These are phyloP conservation scores for Phortica variegata DNA, from an alignment of 1,140 invertebrate species.

Conservation along the genomic window DNA sequence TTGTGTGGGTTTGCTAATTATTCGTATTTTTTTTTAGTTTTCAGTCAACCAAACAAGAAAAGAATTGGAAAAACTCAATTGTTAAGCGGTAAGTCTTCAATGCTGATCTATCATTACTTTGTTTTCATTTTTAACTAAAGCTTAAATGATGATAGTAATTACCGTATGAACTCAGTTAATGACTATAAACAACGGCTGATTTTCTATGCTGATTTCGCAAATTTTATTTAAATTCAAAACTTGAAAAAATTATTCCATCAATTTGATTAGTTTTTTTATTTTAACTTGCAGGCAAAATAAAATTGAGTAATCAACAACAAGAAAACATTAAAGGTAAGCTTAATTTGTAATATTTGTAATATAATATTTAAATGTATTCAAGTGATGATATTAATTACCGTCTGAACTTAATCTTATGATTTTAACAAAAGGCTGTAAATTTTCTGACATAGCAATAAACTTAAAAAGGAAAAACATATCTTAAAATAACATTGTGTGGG, in stretches of 20 bases:
- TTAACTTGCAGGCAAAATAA: neutral
- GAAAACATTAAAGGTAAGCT: constrained; percentile 1
- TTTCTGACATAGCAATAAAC: too few species aligned
- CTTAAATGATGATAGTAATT: neutral
- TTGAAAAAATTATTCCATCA: neutral
- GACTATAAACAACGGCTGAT: neutral
- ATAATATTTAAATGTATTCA: constrained; percentile 2
- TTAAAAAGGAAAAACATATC: neutral
- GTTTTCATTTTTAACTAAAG: neutral
- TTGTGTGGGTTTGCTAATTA: too few species aligned
- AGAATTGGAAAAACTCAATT: constrained; percentile 2
- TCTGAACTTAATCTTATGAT: too few species aligned
- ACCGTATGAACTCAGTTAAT: neutral
- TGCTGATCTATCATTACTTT: too few species aligned
- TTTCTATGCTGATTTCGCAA: neutral
- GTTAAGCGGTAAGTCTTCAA: too few species aligned
- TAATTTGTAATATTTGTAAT: neutral
- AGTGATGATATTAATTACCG: neutral
- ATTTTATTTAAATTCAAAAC: neutral
- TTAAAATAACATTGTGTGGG: neutral
- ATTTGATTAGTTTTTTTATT: neutral
- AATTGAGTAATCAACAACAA: neutral
- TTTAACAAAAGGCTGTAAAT: too few species aligned
- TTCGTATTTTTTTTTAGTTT: neutral
- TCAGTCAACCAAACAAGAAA: neutral